Percentiles rank a stretch among this genome's conserved stretches.
Evolutionary conservation across 2,888 invertebrate genomes (phyloP).

Genomic region (Aplocera efformata): DNA sequence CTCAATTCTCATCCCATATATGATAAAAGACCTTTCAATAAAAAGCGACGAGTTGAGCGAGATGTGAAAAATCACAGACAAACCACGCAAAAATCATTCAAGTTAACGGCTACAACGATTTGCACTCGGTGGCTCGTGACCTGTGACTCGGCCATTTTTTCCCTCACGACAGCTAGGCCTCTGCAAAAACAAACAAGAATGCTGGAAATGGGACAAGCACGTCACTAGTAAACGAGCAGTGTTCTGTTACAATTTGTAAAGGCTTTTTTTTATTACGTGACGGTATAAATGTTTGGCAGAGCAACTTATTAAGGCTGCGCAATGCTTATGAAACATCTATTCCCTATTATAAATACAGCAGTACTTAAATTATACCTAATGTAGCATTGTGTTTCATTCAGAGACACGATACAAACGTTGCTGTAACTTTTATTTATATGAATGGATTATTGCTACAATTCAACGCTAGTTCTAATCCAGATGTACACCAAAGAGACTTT

Average conservation of each 20-base stretch:
- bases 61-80: slow-evolving; percentile 58
- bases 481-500: too few species aligned
- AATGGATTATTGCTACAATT: too few species aligned
- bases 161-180: slow-evolving; percentile 43
- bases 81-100: slow-evolving; percentile 63
- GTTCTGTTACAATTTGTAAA: slow-evolving; percentile 6
- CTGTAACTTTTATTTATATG: too few species aligned
- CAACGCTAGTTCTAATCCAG: too few species aligned
- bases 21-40: slow-evolving; percentile 15
- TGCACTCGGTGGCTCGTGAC: slow-evolving; percentile 57
- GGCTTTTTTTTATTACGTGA: too few species aligned
- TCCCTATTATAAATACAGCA: too few species aligned
- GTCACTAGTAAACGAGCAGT: neutral
- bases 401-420: too few species aligned
- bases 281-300: too few species aligned
- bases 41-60: slow-evolving; percentile 27
- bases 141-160: slow-evolving; percentile 57
- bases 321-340: too few species aligned
- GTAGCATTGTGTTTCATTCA: too few species aligned
- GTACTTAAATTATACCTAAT: too few species aligned
- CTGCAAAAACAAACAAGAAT: slow-evolving; percentile 42
- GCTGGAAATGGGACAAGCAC: slow-evolving; percentile 13
- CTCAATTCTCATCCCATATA: slow-evolving; percentile 12
- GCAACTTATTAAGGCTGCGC: too few species aligned
- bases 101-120: slow-evolving; percentile 65